A percentile compares a stretch with the other conserved stretches of the same genome.
These are phyloP conservation scores for Sigmodon hispidus DNA, from an alignment of 2,113 vertebrate species.

Conservation along the genomic window DNA sequence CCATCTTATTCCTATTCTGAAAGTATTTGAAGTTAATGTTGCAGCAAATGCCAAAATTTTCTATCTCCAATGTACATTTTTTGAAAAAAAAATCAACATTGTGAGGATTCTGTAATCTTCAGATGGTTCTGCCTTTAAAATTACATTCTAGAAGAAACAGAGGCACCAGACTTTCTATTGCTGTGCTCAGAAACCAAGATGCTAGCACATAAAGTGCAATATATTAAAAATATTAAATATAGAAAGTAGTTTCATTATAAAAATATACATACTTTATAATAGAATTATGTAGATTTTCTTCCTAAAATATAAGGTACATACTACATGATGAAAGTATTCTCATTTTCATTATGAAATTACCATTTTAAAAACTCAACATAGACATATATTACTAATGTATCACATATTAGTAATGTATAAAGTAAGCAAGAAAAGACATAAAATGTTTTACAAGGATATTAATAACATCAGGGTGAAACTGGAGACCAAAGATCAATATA, in stretches of 20 bases:
- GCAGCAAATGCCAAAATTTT: constrained; percentile 54
- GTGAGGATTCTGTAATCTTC: not conserved
- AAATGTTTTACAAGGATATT: not conserved
- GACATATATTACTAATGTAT: not conserved
- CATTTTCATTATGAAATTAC: not conserved
- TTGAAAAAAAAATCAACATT: not conserved
- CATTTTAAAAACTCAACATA: not conserved
- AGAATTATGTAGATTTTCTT: not conserved
- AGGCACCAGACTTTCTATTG: not conserved
- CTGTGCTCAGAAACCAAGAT: not conserved
- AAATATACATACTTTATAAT: not conserved
- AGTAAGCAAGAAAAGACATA: not conserved
- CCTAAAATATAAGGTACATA: not conserved
- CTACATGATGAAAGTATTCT: not conserved
- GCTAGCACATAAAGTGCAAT: not conserved
- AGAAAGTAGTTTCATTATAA: not conserved
- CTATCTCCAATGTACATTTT: not conserved
- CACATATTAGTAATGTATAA: not conserved
- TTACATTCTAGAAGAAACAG: constrained; percentile 14
- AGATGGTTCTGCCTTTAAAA: not conserved
- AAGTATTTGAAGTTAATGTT: constrained; percentile 63
- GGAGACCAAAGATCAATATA: not conserved
- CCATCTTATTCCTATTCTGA: not conserved
- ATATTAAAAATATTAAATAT: not conserved
- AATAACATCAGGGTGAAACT: not conserved